Conservation (phyloP, 1,140 invertebrate species). For the Adelges cooleyi region DNA sequence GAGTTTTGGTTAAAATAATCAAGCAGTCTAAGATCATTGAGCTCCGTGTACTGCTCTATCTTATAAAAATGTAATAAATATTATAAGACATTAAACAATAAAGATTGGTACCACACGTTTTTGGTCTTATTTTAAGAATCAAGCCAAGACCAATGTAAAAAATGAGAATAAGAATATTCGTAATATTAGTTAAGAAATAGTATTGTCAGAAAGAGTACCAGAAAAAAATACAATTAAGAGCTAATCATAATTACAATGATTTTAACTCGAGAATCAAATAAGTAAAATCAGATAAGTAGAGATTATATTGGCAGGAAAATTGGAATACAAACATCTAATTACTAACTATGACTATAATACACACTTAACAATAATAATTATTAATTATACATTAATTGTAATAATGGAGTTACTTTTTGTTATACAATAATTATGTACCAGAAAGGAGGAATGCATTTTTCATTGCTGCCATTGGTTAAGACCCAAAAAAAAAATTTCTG, state of each 20-base stretch:
- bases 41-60: neutral
- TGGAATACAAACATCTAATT: slow-evolving; percentile 25
- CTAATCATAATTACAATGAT: slow-evolving; percentile 28
- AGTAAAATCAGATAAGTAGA: slow-evolving; percentile 28
- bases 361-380: slow-evolving; percentile 23
- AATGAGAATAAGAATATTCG: no score
- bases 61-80: slow-evolving; percentile 8
- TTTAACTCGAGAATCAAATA: slow-evolving; percentile 19
- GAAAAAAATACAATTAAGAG: slow-evolving; percentile 18
- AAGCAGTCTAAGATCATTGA: neutral
- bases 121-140: neutral
- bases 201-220: neutral
- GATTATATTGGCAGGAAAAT: slow-evolving; percentile 26
- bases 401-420: neutral
- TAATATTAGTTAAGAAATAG: no score
- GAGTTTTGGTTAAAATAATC: neutral
- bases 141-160: neutral
- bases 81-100: slow-evolving; percentile 18
- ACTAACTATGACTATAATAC: slow-evolving; percentile 27
- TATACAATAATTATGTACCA: slow-evolving; percentile 19
- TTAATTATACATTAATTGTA: no score
- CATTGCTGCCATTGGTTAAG: slow-evolving; percentile 4
- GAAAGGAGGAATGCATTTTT: slow-evolving; percentile 24
- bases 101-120: slow-evolving; percentile 14
- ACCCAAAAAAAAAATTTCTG: neutral